phyloP scores from a whole-genome alignment of 2,113 vertebrate genomes.

The Pteropus alecto region DNA sequence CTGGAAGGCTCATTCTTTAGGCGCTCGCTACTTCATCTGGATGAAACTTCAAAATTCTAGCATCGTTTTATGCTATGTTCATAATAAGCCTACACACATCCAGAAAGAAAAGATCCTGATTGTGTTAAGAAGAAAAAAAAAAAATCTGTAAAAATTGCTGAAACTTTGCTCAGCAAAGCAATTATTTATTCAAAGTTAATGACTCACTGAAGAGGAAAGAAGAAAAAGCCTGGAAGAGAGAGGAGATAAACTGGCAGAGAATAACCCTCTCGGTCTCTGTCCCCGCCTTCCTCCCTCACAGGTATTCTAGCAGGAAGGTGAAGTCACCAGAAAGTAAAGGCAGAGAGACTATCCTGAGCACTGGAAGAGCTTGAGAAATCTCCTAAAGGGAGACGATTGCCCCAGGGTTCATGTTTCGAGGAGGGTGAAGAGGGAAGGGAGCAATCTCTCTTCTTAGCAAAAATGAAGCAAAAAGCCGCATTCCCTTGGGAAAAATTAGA shows the following conservation, averaged over 20 bases:
- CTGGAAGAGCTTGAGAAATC: background rate
- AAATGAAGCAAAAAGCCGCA: background rate
- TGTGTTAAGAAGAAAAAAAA: background rate
- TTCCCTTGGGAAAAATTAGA: background rate
- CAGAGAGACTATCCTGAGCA: accelerated
- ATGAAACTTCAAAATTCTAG: background rate
- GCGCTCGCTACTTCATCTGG: background rate
- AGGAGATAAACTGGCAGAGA: background rate
- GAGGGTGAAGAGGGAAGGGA: background rate
- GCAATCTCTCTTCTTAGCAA: background rate
- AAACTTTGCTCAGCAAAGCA: conserved; percentile 30
- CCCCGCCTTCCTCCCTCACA: background rate
- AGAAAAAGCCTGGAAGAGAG: background rate
- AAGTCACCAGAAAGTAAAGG: background rate
- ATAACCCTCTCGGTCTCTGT: accelerated
- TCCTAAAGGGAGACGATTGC: background rate
- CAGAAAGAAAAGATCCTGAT: background rate
- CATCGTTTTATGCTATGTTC: background rate
- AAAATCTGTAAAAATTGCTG: background rate
- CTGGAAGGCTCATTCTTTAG: background rate
- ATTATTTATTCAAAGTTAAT: conserved; percentile 26
- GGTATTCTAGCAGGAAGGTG: background rate
- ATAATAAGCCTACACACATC: background rate
- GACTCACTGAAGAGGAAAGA: conserved; percentile 8
- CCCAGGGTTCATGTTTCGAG: accelerated